These are phyloP conservation scores for Pseudopipra pipra DNA, from an alignment of 2,113 vertebrate species.

Conservation along the genomic window DNA sequence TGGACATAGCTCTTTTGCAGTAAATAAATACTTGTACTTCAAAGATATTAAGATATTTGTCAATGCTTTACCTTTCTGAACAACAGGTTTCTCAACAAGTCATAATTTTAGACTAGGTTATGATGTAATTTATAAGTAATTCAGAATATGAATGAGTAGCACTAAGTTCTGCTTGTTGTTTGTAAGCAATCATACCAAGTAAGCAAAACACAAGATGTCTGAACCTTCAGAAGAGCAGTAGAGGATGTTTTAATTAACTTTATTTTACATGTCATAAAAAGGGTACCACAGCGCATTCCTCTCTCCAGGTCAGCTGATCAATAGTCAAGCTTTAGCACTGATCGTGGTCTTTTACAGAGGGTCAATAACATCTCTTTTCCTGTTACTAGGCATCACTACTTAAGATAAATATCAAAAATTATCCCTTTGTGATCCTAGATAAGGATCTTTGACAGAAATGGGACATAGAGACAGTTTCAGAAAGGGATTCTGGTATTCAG, in stretches of 20 bases:
- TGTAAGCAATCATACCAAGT: neutral
- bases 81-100: neutral
- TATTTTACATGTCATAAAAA: neutral
- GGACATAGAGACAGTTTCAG: neutral
- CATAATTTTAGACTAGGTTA: neutral
- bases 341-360: neutral
- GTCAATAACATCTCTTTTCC: neutral
- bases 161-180: neutral
- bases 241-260: neutral
- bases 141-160: conserved; percentile 12
- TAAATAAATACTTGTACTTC: neutral
- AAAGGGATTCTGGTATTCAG: neutral
- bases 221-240: neutral
- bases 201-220: neutral
- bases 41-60: neutral
- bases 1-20: neutral
- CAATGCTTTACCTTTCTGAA: neutral
- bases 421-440: neutral
- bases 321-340: neutral
- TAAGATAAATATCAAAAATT: neutral
- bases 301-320: neutral
- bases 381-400: neutral
- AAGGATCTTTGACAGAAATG: neutral
- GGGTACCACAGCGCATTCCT: neutral
- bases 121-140: conserved; percentile 23